Evolutionary conservation across 2,113 vertebrate genomes (phyloP), one percentile per base, ranked within the genome.

Genomic region (Aegypius monachus): DNA sequence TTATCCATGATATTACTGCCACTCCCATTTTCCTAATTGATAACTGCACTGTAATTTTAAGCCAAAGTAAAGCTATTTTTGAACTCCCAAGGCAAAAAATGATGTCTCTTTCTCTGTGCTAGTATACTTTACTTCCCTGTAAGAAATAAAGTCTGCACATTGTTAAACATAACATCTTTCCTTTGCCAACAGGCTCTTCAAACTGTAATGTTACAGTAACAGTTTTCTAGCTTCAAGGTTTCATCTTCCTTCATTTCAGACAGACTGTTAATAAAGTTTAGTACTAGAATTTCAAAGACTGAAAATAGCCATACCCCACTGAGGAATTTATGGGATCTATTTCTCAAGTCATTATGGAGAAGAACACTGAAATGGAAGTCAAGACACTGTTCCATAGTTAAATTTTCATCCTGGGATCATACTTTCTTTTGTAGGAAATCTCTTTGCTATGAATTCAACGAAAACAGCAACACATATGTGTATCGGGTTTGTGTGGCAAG

Each of bases 221-320:
- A 93, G 85, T 93, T 97, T 95, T 96, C 94, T 52, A 95, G 72
- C 81, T 97, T 94, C 92, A 97, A 94, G 88, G 93, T 83, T 96
- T 97, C 81, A 93, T 91, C 80, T 91, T 95, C 94, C 74, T 91
- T 95, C 67, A 91, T 90, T 95, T 97, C 86, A 94, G 93, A 96
- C 71, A 74, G 88, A 96, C 91, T 95, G 79, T 92, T 97, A 95
- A 97, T 95, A 95, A 95, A 97, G 70, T 95, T 96, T 91, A 95
- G 84, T 82, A 95, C 96, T 91, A 94, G 75, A 94, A 97, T 97
- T 90, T 94, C 96, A 97, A 97, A 97, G 90, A 97, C 81, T 94
- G 88, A 95, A 97, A 98, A 97, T 77, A 90, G 92, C 82, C 59
- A 6, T 66, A 86, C 80, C 48, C 70, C 81, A 80, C 7, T 19